Evolutionary conservation across 2,888 invertebrate species (phyloP), one percentile per base, ranked within the genome.

Genomic region (Lamellibrachia satsuma): DNA sequence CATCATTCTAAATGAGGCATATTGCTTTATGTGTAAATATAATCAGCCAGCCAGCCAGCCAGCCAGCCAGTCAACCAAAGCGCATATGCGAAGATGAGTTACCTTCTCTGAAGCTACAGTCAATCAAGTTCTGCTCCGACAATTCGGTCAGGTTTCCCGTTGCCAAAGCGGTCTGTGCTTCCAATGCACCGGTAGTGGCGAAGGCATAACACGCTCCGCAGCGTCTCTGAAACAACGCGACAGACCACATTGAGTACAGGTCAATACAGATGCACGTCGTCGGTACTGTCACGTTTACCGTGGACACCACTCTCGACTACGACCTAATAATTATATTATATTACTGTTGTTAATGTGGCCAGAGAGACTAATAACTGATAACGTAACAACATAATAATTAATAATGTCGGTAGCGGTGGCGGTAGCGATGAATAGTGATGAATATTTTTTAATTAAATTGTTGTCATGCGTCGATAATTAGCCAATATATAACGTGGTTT

Each of bases 191-290:
- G 92, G 99, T 99, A 52, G 96, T 91, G 55, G 94, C 94, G 95
- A 98, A 98, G 0, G 99, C 98, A 96, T 99, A 99, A 95, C 99
- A 99, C 0, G 98, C 98, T 0, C 98, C 98, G 95, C 98, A 99
- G 8, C 97, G 97, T 93, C 97, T 97, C 97, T 99, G 99, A 93
- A 92, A 92, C 52, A 52, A 22, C 22, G 52, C 39, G 52, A 91
- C 22, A 52, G 4, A 15, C 2, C 39, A 55, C 75, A n/a, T 11
- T 22, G 6, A 75, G 22, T 22, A 22, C 4, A 75, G 22, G 75
- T 75, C 75, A 75, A 6, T 1, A 75, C 75, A 75, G n/a, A 0
- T 22, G 22, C 75, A 55, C 3, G 9, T 75, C 75, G 11, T 75
- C 75, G 22, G 15, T n/a, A 75, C 22, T 6, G 6, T 22, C 75